Base-by-base conservation (phyloP, 2,888 invertebrate species). In the Mythimna pallens region DNA sequence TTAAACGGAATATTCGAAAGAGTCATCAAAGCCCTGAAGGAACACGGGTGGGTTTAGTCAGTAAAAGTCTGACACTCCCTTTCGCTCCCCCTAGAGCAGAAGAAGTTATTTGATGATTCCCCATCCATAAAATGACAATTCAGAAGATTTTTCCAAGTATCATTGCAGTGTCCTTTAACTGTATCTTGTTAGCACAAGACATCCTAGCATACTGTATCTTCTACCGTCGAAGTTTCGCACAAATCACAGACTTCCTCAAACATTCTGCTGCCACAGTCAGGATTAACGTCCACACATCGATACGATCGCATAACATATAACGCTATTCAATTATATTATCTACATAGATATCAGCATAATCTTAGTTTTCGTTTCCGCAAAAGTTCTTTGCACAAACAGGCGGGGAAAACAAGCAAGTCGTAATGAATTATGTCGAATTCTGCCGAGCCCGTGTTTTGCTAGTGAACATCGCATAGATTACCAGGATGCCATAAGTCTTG, bases 341-440 rank as follows among this genome's bases (percentile, higher is more conserved):
- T 70, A 59, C 62, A 69, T 55, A 87, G 72, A 82, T 67, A 85
- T 85, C 74, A 71, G 71, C 67, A 70, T 78, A 70, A 75, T 77
- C 81, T 77, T 78, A 76, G 76, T 76, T 81, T 69, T 70, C 59
- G 82, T 78, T 85, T 84, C 80, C 82, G 82, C 80, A 87, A 84
- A 89, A 90, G 58, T 85, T 85, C 61, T 59, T 80, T 71, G 57
- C 70, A 85, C 86, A 85, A 87, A 86, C 87, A 87, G 71, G 82
- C 81, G 87, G 62, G 90, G 90, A 93, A 93, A 94, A 94, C 94
- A 93, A 92, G 84, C 89, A 88, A 88, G 88, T 91, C 89, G 91
- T 93, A 94, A 93, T 93, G 94, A 93, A 90, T 92, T 92, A 93
- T 92, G 88, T 83, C 79, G 83, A 73, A 66, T 82, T 76, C 72